Conservation (phyloP, 2,797 vertebrate genomes). For the Phalanger gymnotis region DNA sequence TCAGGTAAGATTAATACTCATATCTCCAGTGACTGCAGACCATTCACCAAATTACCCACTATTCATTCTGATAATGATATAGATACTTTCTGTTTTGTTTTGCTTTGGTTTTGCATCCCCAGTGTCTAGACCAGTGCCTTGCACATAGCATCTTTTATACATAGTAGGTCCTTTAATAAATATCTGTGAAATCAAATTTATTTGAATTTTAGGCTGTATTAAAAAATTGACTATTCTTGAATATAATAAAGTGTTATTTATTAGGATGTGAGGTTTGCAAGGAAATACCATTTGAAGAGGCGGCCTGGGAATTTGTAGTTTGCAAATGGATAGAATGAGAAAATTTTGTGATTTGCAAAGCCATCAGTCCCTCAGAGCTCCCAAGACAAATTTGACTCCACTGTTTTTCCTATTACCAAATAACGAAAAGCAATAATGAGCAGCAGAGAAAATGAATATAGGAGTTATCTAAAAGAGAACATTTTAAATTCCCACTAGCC, state of each 20-base stretch:
- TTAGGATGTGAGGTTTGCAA: constrained; percentile 41
- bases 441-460: constrained; percentile 28
- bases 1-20: constrained; percentile 87
- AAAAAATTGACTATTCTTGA: neutral
- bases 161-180: neutral
- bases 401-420: constrained; percentile 50
- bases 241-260: constrained; percentile 29
- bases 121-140: neutral
- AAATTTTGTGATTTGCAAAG: constrained; percentile 27
- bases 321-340: constrained; percentile 29
- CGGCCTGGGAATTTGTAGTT: constrained; percentile 6
- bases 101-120: neutral
- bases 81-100: neutral
- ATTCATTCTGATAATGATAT: neutral
- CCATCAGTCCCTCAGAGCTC: constrained; percentile 22
- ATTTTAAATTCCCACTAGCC: constrained; percentile 44
- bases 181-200: neutral
- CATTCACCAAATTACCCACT: neutral
- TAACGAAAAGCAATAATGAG: constrained; percentile 50
- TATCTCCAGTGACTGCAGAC: neutral
- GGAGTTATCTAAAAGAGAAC: constrained; percentile 3
- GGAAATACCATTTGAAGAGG: constrained; percentile 39
- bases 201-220: constrained; percentile 38
- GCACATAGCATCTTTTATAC: neutral
- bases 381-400: constrained; percentile 40